Evolutionary conservation across 2,797 vertebrate genomes (phyloP).

Genomic region (Phalloptychus januarius): DNA sequence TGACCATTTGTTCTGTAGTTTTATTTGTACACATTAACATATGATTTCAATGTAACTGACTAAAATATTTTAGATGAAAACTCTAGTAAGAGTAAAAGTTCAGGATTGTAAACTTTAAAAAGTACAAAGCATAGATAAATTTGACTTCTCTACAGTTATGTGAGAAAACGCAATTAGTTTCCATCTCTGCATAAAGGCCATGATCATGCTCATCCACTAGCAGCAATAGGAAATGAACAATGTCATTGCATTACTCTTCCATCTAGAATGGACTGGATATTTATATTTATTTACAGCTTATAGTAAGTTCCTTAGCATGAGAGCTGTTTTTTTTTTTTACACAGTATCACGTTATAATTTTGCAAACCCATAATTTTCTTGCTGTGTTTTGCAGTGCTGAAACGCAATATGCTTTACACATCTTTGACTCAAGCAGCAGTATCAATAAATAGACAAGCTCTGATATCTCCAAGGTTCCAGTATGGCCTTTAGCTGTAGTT

Average conservation of each 20-base stretch:
- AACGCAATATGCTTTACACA: neutral
- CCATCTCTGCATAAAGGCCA: too few relatives aligned
- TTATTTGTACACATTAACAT: too few relatives aligned
- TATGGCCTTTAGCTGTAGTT: slow-evolving; percentile 9
- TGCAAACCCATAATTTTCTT: neutral
- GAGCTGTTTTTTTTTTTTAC: neutral
- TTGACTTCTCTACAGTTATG: too few relatives aligned
- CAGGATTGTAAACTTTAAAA: too few relatives aligned
- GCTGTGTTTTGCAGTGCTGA: neutral
- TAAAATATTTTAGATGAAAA: too few relatives aligned
- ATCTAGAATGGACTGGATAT: neutral
- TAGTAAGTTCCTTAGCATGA: neutral
- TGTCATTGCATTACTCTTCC: neutral
- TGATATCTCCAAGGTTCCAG: neutral
- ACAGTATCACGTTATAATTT: neutral
- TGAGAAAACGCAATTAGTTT: too few relatives aligned
- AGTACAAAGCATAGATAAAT: too few relatives aligned
- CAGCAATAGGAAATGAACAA: neutral
- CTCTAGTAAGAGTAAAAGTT: too few relatives aligned
- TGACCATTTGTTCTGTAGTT: too few relatives aligned
- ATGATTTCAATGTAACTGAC: too few relatives aligned
- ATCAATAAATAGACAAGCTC: slow-evolving; percentile 5
- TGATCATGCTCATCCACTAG: neutral
- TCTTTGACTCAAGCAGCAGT: neutral
- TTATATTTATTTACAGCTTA: neutral